A percentile compares a stretch with the other conserved stretches of the same genome.
Evolutionary conservation across 1,140 invertebrate genomes (phyloP).

Genomic region (Thaumatotibia leucotreta): DNA sequence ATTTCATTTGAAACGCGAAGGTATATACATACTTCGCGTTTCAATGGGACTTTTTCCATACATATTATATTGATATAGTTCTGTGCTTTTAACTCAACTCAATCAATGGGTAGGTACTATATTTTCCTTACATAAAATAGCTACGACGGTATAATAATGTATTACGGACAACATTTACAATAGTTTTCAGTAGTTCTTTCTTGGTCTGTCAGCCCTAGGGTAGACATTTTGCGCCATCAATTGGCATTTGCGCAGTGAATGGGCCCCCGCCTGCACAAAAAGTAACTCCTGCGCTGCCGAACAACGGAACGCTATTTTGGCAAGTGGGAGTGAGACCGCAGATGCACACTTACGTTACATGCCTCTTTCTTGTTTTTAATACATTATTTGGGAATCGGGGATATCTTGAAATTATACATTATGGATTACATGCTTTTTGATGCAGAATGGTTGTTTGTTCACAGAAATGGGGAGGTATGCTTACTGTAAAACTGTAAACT

Average conservation of each 20-base stretch:
- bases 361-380: neutral
- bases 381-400: neutral
- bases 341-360: neutral
- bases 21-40: too few relatives aligned
- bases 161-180: neutral
- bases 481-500: neutral
- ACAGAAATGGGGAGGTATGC: neutral
- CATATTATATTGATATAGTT: too few relatives aligned
- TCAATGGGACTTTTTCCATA: too few relatives aligned
- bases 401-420: neutral
- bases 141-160: neutral
- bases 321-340: neutral
- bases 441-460: neutral
- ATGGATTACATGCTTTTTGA: neutral
- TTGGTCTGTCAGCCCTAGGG: conserved; percentile 31
- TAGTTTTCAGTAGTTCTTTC: neutral
- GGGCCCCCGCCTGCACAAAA: conserved; percentile 33
- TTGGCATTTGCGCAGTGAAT: conserved; percentile 56
- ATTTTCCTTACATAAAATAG: too few relatives aligned
- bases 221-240: conserved; percentile 42
- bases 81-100: too few relatives aligned
- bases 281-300: conserved; percentile 1
- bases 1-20: too few relatives aligned
- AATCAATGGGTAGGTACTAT: too few relatives aligned
- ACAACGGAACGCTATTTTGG: neutral